These are phyloP conservation scores for Sicus ferrugineus DNA, from an alignment of 2,888 invertebrate genomes.

Conservation along the genomic window DNA sequence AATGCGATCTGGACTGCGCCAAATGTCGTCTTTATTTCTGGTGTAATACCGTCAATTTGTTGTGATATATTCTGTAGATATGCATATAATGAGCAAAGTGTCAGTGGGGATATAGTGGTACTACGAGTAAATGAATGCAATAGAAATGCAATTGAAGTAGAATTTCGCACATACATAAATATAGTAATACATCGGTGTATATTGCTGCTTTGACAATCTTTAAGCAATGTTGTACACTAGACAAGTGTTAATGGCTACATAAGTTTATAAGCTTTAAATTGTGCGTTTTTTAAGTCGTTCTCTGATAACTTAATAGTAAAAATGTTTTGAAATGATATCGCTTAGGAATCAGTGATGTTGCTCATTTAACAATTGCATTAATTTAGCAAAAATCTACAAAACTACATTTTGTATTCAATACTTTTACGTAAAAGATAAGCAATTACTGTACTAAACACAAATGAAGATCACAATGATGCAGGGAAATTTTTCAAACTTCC, in stretches of 20 bases:
- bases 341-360: neutral
- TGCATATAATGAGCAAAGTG: neutral
- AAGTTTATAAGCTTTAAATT: conserved; percentile 6
- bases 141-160: conserved; percentile 31
- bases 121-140: conserved; percentile 31
- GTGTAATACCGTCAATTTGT: neutral
- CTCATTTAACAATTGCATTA: conserved; percentile 22
- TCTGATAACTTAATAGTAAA: neutral
- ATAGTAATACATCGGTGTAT: neutral
- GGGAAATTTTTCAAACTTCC: conserved; percentile 3
- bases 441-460: conserved; percentile 11
- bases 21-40: no score
- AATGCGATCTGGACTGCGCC: no score
- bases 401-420: conserved; percentile 14
- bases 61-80: no score
- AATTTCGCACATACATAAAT: neutral
- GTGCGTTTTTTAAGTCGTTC: conserved; percentile 10
- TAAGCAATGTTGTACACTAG: neutral
- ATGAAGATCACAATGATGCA: conserved; percentile 6
- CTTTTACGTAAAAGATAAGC: neutral
- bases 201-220: conserved; percentile 14
- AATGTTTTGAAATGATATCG: neutral
- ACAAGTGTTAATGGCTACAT: neutral
- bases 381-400: conserved; percentile 10
- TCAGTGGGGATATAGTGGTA: neutral